These are phyloP conservation scores for Paratilapia polleni DNA, from an alignment of 2,113 vertebrate species.

Conservation along the genomic window DNA sequence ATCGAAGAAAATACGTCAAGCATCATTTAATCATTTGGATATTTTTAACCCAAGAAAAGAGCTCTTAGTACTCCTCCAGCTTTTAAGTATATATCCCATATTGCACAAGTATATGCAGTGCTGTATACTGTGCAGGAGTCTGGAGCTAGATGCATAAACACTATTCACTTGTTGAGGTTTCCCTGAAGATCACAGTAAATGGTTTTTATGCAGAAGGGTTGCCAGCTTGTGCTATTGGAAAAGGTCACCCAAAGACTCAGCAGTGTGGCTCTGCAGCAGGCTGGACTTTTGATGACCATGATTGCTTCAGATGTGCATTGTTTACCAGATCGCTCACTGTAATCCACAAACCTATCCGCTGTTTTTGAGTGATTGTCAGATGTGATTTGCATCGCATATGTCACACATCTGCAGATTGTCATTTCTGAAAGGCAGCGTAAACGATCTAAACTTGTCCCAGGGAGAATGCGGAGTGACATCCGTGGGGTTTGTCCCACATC, in stretches of 20 bases:
- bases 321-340: constrained; percentile 40
- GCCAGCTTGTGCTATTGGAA: constrained; percentile 28
- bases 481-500: constrained; percentile 63
- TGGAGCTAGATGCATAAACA: background rate
- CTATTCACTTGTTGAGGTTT: constrained; percentile 24
- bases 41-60: constrained; percentile 14
- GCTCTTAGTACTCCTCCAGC: constrained; percentile 3
- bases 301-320: constrained; percentile 46
- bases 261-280: background rate
- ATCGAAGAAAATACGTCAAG: constrained; percentile 26
- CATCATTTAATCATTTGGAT: constrained; percentile 22
- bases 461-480: constrained; percentile 66
- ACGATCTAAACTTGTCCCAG: constrained; percentile 38
- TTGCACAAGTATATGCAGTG: background rate
- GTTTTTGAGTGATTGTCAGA: constrained; percentile 60
- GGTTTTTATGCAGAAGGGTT: constrained; percentile 16
- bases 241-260: constrained; percentile 50
- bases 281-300: constrained; percentile 18
- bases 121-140: background rate
- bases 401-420: constrained; percentile 69
- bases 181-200: constrained; percentile 23
- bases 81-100: background rate
- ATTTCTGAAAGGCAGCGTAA: constrained; percentile 45
- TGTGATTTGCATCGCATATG: constrained; percentile 49
- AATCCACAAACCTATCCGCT: constrained; percentile 27